Evolutionary conservation across 2,888 invertebrate genomes (phyloP).

Genomic region (Caenorhabditis angaria): DNA sequence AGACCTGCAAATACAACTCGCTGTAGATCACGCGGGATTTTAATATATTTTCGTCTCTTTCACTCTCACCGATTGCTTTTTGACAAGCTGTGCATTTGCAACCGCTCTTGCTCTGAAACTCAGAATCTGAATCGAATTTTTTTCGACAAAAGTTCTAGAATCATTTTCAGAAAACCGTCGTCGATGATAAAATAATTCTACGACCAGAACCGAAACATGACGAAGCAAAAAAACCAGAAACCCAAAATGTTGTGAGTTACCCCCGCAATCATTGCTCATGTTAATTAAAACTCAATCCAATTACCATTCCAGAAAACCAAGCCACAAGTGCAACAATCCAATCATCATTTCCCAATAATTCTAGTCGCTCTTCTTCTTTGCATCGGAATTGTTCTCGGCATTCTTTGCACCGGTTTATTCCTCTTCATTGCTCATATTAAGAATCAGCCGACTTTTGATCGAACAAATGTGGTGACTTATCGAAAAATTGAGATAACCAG

Average conservation of each 20-base stretch:
- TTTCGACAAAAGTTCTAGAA: too few species aligned
- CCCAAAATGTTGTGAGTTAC: background rate
- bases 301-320: constrained; percentile 12
- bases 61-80: too few species aligned
- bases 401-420: constrained; percentile 26
- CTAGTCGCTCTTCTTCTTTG: constrained; percentile 33
- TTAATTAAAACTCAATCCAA: background rate
- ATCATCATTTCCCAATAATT: constrained; percentile 28
- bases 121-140: too few species aligned
- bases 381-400: constrained; percentile 34
- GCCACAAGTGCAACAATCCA: background rate
- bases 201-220: constrained; percentile 2
- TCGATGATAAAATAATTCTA: constrained; percentile 7
- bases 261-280: background rate
- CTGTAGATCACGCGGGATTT: too few species aligned
- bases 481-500: constrained; percentile 20
- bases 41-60: too few species aligned
- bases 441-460: constrained; percentile 35
- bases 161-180: background rate
- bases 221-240: background rate
- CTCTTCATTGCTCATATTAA: constrained; percentile 19
- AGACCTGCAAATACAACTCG: too few species aligned
- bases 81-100: too few species aligned
- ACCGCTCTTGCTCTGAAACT: too few species aligned
- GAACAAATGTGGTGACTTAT: constrained; percentile 13